Evolutionary conservation across 2,113 vertebrate species (phyloP).

Genomic region (Uropsilus gracilis): DNA sequence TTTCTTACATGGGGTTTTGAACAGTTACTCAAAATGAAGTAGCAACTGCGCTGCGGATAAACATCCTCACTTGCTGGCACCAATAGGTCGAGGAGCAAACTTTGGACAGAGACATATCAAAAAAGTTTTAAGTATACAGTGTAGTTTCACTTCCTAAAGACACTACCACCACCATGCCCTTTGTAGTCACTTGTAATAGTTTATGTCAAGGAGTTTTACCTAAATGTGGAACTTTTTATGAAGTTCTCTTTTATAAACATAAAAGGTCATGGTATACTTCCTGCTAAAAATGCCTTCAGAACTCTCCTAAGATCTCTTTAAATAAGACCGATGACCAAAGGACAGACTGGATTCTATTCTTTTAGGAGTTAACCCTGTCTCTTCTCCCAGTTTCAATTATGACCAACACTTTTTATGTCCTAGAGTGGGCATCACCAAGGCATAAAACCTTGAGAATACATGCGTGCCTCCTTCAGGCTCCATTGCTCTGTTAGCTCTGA

Average conservation of each 20-base stretch:
- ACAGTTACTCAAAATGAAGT: background rate
- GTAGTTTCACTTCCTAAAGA: background rate
- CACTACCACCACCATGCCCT: background rate
- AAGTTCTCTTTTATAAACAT: no score
- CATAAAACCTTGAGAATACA: background rate
- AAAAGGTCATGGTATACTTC: background rate
- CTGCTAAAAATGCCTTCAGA: background rate
- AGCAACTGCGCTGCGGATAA: background rate
- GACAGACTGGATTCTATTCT: background rate
- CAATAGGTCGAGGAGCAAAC: background rate
- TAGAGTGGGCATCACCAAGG: background rate
- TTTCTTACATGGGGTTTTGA: background rate
- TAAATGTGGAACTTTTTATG: background rate
- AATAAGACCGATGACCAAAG: background rate
- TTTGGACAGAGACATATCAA: background rate
- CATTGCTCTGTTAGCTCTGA: background rate
- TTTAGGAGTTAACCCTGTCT: background rate
- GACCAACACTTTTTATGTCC: background rate
- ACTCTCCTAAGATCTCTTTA: background rate
- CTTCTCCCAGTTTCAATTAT: background rate
- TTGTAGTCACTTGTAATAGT: background rate
- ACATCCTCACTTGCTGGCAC: background rate
- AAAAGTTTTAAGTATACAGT: background rate
- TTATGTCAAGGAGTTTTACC: background rate
- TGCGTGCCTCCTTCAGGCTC: background rate